A percentile compares a stretch with the other conserved stretches of the same genome.
phyloP scores from a whole-genome alignment of 2,113 vertebrate genomes.

The Macaca mulatta region DNA sequence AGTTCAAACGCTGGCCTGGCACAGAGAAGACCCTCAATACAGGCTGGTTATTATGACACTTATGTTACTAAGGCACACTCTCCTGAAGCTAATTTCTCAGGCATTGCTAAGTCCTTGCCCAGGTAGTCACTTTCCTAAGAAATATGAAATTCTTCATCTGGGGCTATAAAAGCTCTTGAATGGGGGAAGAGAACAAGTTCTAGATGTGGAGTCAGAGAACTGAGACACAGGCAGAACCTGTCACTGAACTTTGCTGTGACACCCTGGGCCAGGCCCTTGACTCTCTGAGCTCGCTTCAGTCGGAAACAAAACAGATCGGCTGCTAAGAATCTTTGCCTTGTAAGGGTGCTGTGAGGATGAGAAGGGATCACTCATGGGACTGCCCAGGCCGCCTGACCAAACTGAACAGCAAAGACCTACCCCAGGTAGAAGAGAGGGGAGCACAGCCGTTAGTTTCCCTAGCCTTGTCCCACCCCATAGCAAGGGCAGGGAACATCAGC shows the following conservation, averaged over 20 bases:
- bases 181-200: neutral
- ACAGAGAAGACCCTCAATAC: neutral
- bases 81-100: neutral
- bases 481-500: neutral
- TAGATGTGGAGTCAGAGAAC: neutral
- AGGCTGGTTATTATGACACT: no score
- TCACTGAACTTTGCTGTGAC: neutral
- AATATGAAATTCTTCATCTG: neutral
- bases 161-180: neutral
- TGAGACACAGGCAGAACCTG: neutral
- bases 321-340: neutral
- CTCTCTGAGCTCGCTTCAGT: neutral
- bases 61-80: fast-evolving
- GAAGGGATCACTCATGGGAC: neutral
- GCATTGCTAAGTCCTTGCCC: neutral
- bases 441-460: fast-evolving
- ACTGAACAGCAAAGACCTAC: neutral
- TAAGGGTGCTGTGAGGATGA: neutral
- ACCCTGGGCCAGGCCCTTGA: neutral
- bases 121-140: neutral
- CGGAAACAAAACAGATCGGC: neutral
- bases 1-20: neutral
- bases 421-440: neutral
- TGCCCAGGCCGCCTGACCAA: neutral
- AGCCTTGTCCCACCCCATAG: fast-evolving